Evolutionary conservation across 2,888 invertebrate species (phyloP).

Genomic region (Tethea ocularis): DNA sequence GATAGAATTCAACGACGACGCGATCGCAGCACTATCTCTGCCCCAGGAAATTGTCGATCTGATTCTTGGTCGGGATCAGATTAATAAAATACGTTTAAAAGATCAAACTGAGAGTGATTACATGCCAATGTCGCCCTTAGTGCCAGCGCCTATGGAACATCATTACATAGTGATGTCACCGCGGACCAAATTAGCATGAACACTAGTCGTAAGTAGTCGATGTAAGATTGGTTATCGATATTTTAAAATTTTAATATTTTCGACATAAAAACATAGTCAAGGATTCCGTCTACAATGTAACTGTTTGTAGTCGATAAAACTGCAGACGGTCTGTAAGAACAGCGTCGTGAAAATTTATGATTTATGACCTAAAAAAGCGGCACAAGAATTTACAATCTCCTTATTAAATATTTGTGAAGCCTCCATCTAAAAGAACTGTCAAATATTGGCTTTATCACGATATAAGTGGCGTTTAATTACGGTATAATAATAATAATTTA

Average conservation of each 20-base stretch:
- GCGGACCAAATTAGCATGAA: constrained; percentile 63
- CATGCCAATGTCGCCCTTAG: constrained; percentile 73
- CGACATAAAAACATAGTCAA: not conserved
- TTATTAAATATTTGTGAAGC: too few relatives aligned
- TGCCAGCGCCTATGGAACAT: constrained; percentile 60
- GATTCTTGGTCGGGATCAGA: constrained; percentile 57
- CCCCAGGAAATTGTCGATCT: constrained; percentile 73
- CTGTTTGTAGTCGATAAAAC: not conserved
- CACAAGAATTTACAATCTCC: too few relatives aligned
- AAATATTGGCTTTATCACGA: too few relatives aligned
- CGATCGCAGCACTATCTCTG: constrained; percentile 56
- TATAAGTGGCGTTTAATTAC: too few relatives aligned
- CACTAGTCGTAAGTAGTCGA: constrained; percentile 24
- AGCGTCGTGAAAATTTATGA: not conserved
- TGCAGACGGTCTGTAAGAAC: not conserved
- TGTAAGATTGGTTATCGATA: constrained; percentile 3
- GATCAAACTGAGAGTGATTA: constrained; percentile 63
- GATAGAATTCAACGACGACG: constrained; percentile 59
- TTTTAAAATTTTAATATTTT: constrained; percentile 5
- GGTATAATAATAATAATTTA: not conserved
- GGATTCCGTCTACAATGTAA: constrained; percentile 2
- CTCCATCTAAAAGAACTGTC: too few relatives aligned
- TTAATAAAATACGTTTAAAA: constrained; percentile 51
- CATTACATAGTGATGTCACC: constrained; percentile 78
- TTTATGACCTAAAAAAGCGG: not conserved